Base-by-base conservation (phyloP, 2,888 invertebrate genomes). In the Netelia virgata region DNA sequence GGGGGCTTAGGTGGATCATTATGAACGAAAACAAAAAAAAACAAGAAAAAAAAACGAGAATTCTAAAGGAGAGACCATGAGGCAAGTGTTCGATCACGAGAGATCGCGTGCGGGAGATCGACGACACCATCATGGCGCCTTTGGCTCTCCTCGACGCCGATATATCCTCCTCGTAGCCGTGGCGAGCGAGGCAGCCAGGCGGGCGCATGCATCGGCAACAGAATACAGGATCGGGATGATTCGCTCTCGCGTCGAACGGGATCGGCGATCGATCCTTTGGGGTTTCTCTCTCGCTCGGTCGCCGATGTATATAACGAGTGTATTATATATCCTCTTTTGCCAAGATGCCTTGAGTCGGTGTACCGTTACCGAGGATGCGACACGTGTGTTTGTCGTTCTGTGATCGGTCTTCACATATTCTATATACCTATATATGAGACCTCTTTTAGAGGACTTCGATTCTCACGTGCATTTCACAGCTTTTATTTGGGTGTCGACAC, bases 101-200 rank as follows among this genome's bases (percentile, higher is more conserved):
- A 85, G 85, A 85, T 85, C 83, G 85, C 80, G 83, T 85, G 85
- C 75, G 72, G 66, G 76, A 87, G 86, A 87, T 86, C 85, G 86
- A 86, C 86, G 87, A 88, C 87, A 87, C 87, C 86, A 80, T 82
- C 66, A 74, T 84, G 82, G 70, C 59, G 75, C 70, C 59, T 77
- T 69, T 11, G 28, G 76, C 57, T 68, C 23, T 18, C 23, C 50
- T 57, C 36, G 18, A 70, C 1, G 36, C 18, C 57, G 41, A 68
- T 68, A 66, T 47, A 43, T 47, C 53, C 53, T 36, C 36, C 36
- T 36, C 36, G 36, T 36, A 36, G 36, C 36, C 6, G 36, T 53
- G 53, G n/a, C n/a, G 53, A n/a, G 14, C 53, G 11, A 53, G 11
- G 2, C 53, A 53, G 53, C 14, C n/a, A 53, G 5, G n/a, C 36